phyloP scores from a whole-genome alignment of 2,888 invertebrate species.

The Campopleginae sp. region DNA sequence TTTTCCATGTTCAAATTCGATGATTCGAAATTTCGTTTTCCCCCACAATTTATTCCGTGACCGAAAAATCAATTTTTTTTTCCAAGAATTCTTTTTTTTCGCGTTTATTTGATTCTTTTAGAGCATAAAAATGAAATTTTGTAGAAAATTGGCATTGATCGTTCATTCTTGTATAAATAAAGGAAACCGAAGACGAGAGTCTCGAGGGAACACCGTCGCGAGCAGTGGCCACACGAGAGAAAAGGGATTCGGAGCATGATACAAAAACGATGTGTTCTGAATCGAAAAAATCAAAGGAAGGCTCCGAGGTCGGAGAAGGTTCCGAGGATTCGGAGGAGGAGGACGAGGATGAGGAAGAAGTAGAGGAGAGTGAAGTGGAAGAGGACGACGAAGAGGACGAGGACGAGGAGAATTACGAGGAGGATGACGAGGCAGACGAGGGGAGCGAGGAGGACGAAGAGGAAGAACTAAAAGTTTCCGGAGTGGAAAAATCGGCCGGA shows the following conservation, averaged over 20 bases:
- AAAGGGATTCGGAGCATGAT: slow-evolving; percentile 16
- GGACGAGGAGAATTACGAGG: slow-evolving; percentile 71
- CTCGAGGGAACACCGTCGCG: slow-evolving; percentile 56
- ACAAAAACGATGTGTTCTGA: slow-evolving; percentile 45
- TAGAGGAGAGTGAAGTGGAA: slow-evolving; percentile 71
- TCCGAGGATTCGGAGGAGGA: slow-evolving; percentile 76
- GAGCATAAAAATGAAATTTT: background rate
- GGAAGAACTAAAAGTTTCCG: slow-evolving; percentile 50
- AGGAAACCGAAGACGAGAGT: slow-evolving; percentile 57
- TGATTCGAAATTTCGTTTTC: background rate
- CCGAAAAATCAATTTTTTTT: background rate
- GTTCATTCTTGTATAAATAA: slow-evolving; percentile 22
- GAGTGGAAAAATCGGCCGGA: slow-evolving; percentile 42
- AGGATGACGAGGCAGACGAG: slow-evolving; percentile 74
- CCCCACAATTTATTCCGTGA: background rate
- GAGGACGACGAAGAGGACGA: slow-evolving; percentile 74
- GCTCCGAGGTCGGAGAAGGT: slow-evolving; percentile 68
- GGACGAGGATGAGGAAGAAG: slow-evolving; percentile 72
- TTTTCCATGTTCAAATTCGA: background rate
- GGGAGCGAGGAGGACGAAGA: slow-evolving; percentile 70
- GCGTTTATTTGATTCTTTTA: background rate
- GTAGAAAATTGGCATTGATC: background rate
- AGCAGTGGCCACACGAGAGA: slow-evolving; percentile 54
- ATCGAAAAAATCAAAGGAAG: slow-evolving; percentile 66
- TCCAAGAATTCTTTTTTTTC: slow-evolving; percentile 15